Evolutionary conservation across 2,888 invertebrate genomes (phyloP).

Genomic region (Hydrotaea diabolus): DNA sequence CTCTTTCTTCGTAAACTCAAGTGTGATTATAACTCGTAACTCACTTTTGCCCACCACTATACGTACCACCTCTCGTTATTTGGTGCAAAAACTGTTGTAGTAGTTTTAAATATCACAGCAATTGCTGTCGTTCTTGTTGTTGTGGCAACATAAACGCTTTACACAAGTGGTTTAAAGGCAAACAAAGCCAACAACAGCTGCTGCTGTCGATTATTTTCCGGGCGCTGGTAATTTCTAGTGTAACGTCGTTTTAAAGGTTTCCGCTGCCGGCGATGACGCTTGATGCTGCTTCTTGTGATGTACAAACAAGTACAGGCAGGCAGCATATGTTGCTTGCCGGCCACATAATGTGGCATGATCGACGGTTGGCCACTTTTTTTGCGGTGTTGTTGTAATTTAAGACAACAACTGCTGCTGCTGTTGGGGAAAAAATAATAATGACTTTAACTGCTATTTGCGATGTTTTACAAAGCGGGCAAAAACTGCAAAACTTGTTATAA

Average conservation of each 20-base stretch:
- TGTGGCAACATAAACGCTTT: conserved; percentile 9
- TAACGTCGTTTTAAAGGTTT: conserved; percentile 1
- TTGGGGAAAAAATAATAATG: neutral
- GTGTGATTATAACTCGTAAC: no score
- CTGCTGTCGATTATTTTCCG: neutral
- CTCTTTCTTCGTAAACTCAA: no score
- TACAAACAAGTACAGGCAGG: neutral
- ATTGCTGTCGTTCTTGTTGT: neutral
- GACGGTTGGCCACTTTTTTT: conserved; percentile 14
- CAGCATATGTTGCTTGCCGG: conserved; percentile 2
- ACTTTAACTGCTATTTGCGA: conserved; percentile 21
- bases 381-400: conserved; percentile 27
- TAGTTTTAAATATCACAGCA: neutral
- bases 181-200: conserved; percentile 24
- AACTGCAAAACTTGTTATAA: conserved; percentile 3
- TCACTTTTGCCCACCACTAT: neutral
- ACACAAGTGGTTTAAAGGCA: neutral
- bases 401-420: conserved; percentile 16
- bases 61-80: neutral
- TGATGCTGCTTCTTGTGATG: neutral
- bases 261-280: neutral
- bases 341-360: conserved; percentile 6
- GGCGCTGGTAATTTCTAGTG: neutral
- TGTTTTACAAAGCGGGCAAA: neutral
- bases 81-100: neutral